Percentiles rank a stretch among this genome's conserved stretches.
phyloP scores from a whole-genome alignment of 1,140 invertebrate species.

The Leptoteleia sp. region DNA sequence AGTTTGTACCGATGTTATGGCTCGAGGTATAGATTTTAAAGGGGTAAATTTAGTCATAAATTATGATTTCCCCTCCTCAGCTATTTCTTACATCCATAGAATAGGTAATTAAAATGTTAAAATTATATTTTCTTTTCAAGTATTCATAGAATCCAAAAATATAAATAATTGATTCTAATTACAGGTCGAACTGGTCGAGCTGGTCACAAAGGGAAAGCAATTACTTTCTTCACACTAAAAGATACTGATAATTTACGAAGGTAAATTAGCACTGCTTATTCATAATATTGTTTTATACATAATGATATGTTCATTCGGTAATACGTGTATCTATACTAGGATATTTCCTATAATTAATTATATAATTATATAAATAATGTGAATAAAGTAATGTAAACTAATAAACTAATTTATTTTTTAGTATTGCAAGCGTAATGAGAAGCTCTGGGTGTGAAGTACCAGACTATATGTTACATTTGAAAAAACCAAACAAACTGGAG shows the following conservation, averaged over 20 bases:
- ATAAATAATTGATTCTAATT: too few relatives aligned
- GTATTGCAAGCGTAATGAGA: conserved; percentile 92
- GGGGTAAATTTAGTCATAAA: conserved; percentile 98
- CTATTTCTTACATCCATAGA: conserved; percentile 97
- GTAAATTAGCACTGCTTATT: too few relatives aligned
- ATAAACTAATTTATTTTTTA: conserved; percentile 77
- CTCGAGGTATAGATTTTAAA: conserved; percentile 98
- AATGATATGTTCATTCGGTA: too few relatives aligned
- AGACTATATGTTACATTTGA: conserved; percentile 92
- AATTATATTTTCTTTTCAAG: too few relatives aligned
- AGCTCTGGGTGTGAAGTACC: conserved; percentile 95
- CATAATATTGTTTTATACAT: too few relatives aligned
- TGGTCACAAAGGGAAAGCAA: conserved; percentile 91
- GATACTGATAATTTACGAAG: conserved; percentile 92
- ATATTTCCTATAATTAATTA: too few relatives aligned
- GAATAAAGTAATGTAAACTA: neutral
- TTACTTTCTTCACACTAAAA: conserved; percentile 97
- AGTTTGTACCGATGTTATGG: conserved; percentile 98
- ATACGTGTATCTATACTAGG: too few relatives aligned
- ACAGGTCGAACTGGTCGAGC: conserved; percentile 94
- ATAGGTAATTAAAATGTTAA: conserved; percentile 83
- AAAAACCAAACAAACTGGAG: conserved; percentile 86
- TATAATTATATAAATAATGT: too few relatives aligned
- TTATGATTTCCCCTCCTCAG: conserved; percentile 97
- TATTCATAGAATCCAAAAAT: too few relatives aligned